Base-by-base conservation (phyloP, 2,113 vertebrate species). In the Myotis lucifugus region DNA sequence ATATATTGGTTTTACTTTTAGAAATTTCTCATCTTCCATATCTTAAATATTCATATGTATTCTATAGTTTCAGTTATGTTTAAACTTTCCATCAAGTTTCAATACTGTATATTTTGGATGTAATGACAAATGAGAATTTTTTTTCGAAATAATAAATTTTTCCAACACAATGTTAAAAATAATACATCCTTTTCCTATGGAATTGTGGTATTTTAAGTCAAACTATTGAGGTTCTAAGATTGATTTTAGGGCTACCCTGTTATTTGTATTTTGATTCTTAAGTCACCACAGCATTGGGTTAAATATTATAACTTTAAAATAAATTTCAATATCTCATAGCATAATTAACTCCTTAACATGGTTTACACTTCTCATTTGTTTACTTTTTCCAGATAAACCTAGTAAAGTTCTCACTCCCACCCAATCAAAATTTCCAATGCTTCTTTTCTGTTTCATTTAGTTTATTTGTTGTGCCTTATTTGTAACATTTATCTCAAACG, bases 351-450 rank as follows among this genome's bases (percentile, higher is more conserved):
- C n/a, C 4, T 82, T 94, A 82, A 92, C 3, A 86, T 79, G 34
- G 76, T 79, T 89, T 12, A 10, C 1, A 86, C n/a, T 73, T 94
- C 29, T 88, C 27, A 56, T 89, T 90, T 70, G 23, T 56, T 94
- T 94, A 54, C n/a, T 83, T 92, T 88, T 96, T 67, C 61, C n/a
- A 95, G 7, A 72, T 76, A 84, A 76, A 69, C 0, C 15, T 64
- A 64, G 72, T 67, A 66, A 93, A 18, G 1, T 85, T 5, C 9
- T 90, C 54, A 74, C 2, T 8, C 4, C 2, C 66, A 84, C 8
- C 1, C 54, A 85, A 79, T 18, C 4, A 89, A 95, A 73, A 86
- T 73, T 69, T 32, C 40, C 23, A 64, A 42, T 69, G 4, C 1
- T 67, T 50, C 13, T 88, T 52, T 94, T 54, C 29, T 77, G 27